These are phyloP conservation scores for Peucedramus taeniatus DNA, from an alignment of 2,113 vertebrate species.

Conservation along the genomic window DNA sequence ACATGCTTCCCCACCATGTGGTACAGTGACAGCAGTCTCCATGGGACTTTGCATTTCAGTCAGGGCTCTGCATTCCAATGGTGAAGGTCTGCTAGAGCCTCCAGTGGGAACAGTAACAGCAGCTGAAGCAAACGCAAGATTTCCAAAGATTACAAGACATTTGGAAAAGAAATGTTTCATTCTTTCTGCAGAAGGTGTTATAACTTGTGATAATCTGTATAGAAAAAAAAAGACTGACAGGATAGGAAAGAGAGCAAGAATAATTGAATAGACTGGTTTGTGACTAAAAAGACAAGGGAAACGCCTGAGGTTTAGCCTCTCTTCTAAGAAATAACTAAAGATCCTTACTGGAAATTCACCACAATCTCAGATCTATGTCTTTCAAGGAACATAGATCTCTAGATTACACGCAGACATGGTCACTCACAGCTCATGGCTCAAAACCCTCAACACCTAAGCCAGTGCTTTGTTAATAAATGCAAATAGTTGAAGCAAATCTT, in stretches of 20 bases:
- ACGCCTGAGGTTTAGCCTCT: background rate
- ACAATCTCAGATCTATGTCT: background rate
- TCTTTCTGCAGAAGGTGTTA: background rate
- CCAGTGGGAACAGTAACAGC: background rate
- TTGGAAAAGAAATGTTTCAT: background rate
- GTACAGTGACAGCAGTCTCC: background rate
- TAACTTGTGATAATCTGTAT: background rate
- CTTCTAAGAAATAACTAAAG: background rate
- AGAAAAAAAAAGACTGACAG: background rate
- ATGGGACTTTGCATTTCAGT: background rate
- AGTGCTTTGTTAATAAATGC: background rate
- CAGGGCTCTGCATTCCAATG: background rate
- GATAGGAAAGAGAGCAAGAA: background rate
- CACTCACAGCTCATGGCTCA: background rate
- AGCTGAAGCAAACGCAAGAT: background rate
- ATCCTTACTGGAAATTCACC: background rate
- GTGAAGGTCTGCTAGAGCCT: background rate
- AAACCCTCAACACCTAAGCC: background rate
- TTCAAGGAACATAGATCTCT: background rate
- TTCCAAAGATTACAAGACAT: background rate
- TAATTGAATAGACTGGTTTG: background rate
- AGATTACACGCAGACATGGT: background rate
- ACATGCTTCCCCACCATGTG: background rate
- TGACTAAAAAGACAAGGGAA: background rate
- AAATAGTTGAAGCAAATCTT: background rate